Evolutionary conservation across 1,140 invertebrate genomes (phyloP).

Genomic region (Ostrea edulis): DNA sequence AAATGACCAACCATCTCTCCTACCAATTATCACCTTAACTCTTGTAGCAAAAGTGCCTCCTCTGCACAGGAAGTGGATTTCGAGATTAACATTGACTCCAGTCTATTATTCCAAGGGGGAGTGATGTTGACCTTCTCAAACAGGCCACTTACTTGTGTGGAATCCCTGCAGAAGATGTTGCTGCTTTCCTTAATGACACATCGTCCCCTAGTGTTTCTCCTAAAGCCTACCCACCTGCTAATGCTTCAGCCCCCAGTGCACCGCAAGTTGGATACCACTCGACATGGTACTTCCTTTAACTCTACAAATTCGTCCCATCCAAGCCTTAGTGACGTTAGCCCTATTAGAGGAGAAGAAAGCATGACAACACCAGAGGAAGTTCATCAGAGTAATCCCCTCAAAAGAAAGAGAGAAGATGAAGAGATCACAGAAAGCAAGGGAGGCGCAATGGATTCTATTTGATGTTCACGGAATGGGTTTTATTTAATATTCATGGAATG

Average conservation of each 20-base stretch:
- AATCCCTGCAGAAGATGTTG: background rate
- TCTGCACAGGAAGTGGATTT: too few species aligned
- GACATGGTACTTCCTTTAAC: background rate
- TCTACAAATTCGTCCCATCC: background rate
- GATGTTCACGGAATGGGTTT: too few species aligned
- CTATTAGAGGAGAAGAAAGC: background rate
- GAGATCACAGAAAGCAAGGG: background rate
- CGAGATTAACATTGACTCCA: background rate
- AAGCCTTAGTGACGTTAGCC: background rate
- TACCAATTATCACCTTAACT: too few species aligned
- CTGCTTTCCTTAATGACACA: background rate
- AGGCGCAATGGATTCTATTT: conserved; percentile 38
- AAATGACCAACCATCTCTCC: too few species aligned
- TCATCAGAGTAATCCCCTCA: background rate
- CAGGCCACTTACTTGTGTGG: conserved; percentile 24
- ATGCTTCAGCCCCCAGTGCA: background rate
- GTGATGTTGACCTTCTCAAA: conserved; percentile 22
- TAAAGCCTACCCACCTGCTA: background rate
- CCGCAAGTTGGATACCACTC: background rate
- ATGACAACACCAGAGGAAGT: background rate
- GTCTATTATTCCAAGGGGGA: conserved; percentile 9
- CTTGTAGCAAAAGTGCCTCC: too few species aligned
- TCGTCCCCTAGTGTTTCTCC: background rate
- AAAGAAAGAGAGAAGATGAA: background rate
- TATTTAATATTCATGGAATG: too few species aligned